Evolutionary conservation across 2,113 vertebrate genomes (phyloP).

Genomic region (Elgaria multicarinata): DNA sequence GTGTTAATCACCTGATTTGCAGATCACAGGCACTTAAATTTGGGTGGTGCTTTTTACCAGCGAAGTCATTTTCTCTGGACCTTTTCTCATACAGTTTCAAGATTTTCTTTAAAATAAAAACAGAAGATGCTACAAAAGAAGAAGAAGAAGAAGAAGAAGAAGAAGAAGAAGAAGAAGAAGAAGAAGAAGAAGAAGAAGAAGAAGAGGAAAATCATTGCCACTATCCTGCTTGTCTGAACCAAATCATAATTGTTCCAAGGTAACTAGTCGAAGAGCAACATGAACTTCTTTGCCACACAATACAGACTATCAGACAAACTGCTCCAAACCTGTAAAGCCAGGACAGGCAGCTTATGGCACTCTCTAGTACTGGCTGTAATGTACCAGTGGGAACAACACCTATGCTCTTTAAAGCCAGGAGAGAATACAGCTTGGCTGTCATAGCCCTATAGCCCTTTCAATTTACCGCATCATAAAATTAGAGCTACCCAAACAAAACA

Average conservation of each 20-base stretch:
- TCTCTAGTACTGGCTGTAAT: neutral
- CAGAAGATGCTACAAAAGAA: too few species aligned
- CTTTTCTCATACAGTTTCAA: neutral
- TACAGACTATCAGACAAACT: too few species aligned
- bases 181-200: too few species aligned
- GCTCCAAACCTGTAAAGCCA: neutral
- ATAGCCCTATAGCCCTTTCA: neutral
- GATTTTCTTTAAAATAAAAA: neutral
- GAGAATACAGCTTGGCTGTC: neutral
- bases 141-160: too few species aligned
- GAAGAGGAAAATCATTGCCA: too few species aligned
- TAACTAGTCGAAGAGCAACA: too few species aligned
- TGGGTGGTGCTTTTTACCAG: too few species aligned
- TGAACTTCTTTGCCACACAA: neutral
- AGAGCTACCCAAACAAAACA: slow-evolving; percentile 8
- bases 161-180: too few species aligned
- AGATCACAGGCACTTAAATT: neutral
- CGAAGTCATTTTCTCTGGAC: too few species aligned
- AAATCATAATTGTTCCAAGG: neutral
- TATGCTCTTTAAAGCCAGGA: neutral
- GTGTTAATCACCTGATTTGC: neutral
- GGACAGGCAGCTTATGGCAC: neutral
- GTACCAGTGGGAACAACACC: neutral
- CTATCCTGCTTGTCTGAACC: neutral
- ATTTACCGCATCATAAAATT: neutral